A percentile compares a stretch with the other conserved stretches of the same genome.
Conservation (phyloP, 37 sponge, comb jelly and placozoan genomes). For the Halisarca cf. caerulea region DNA sequence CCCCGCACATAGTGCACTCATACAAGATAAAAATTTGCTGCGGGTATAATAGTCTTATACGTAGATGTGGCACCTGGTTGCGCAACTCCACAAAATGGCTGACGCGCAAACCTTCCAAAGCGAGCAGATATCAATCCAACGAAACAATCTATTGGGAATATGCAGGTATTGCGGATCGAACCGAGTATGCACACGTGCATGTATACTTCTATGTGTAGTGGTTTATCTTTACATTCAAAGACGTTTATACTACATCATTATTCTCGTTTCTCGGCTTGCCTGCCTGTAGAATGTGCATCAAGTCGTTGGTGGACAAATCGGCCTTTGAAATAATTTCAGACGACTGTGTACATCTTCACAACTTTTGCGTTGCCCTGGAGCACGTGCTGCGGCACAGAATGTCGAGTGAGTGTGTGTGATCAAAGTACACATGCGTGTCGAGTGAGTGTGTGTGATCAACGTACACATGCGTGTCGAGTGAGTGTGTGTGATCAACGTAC, state of each 20-base stretch:
- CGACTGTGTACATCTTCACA: slow-evolving; percentile 63
- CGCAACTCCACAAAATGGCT: slow-evolving; percentile 6
- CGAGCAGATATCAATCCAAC: slow-evolving; percentile 29
- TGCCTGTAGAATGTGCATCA: slow-evolving; percentile 75
- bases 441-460: too few relatives aligned
- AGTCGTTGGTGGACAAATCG: slow-evolving; percentile 79
- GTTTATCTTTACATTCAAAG: too few relatives aligned
- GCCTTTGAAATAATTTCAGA: slow-evolving; percentile 75
- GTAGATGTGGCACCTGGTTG: too few relatives aligned
- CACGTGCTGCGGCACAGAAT: slow-evolving; percentile 73
- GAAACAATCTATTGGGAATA: slow-evolving; percentile 51
- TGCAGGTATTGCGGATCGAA: slow-evolving; percentile 34
- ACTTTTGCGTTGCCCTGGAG: slow-evolving; percentile 74
- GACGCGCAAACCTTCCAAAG: background rate
- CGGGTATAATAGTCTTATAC: too few relatives aligned
- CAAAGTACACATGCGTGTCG: too few relatives aligned
- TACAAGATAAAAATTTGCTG: too few relatives aligned
- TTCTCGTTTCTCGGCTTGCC: background rate
- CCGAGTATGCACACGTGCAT: background rate
- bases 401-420: slow-evolving; percentile 32
- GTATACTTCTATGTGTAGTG: too few relatives aligned
- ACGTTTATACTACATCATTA: too few relatives aligned
- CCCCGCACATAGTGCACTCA: too few relatives aligned
- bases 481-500: too few relatives aligned
- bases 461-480: too few relatives aligned